Conservation (phyloP, 1,140 invertebrate genomes). For the Euura saliciscinereae region DNA sequence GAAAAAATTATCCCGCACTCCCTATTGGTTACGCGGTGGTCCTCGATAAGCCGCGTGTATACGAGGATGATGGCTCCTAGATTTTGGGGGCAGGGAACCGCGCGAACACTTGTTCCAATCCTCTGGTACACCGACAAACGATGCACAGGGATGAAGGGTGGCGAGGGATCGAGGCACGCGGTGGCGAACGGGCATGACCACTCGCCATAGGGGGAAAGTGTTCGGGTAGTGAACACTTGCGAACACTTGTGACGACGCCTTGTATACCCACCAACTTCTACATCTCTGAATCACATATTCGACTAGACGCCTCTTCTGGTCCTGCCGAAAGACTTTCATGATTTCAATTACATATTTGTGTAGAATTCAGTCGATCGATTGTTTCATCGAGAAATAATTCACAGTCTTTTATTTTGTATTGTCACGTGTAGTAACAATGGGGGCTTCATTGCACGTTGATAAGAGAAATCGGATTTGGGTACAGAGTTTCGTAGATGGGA, state of each 20-base stretch:
- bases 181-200: not conserved
- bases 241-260: constrained; percentile 2
- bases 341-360: too few species aligned
- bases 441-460: too few species aligned
- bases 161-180: not conserved
- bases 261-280: not conserved
- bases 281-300: too few species aligned
- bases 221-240: not conserved
- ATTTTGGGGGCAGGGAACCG: not conserved
- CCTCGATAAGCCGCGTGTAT: constrained; percentile 1
- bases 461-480: too few species aligned
- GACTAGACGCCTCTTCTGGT: too few species aligned
- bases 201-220: not conserved
- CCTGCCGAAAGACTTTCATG: too few species aligned
- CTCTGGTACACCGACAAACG: constrained; percentile 4
- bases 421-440: too few species aligned
- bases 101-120: not conserved
- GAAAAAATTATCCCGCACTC: not conserved
- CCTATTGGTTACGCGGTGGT: not conserved
- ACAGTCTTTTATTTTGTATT: too few species aligned
- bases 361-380: too few species aligned
- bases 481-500: too few species aligned
- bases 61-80: not conserved
- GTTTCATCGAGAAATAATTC: too few species aligned
- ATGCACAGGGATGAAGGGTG: constrained; percentile 1